A percentile compares a stretch with the other conserved stretches of the same genome.
These are phyloP conservation scores for Pristionchus maxplancki DNA, from an alignment of 2,888 invertebrate species.

Conservation along the genomic window DNA sequence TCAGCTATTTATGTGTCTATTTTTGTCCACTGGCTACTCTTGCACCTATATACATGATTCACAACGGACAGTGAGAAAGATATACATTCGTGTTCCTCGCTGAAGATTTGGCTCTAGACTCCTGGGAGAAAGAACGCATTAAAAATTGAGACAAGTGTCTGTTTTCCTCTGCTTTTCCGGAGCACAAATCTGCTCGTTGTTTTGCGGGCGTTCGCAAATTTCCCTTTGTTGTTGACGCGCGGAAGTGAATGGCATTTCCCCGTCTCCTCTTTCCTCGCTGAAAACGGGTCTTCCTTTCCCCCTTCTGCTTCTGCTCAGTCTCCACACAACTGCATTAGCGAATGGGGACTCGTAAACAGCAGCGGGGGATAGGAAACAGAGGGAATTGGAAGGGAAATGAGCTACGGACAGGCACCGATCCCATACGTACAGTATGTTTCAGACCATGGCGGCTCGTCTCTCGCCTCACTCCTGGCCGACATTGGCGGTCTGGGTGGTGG, in stretches of 20 bases:
- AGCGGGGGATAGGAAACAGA: background rate
- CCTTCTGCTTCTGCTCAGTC: background rate
- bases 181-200: constrained; percentile 1
- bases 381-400: constrained; percentile 33
- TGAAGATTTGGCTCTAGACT: too few species aligned
- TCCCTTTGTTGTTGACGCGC: constrained; percentile 38
- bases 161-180: background rate
- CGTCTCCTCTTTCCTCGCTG: constrained; percentile 17
- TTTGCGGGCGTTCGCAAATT: background rate
- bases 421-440: background rate
- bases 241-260: constrained; percentile 27
- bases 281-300: constrained; percentile 22
- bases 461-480: constrained; percentile 48
- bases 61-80: too few species aligned
- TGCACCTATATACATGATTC: too few species aligned
- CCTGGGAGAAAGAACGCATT: background rate
- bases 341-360: constrained; percentile 37
- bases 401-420: background rate
- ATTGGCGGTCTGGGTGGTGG: constrained; percentile 55
- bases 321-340: constrained; percentile 38
- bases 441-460: constrained; percentile 26
- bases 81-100: too few species aligned
- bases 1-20: too few species aligned
- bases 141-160: background rate
- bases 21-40: too few species aligned